A percentile compares a stretch with the other conserved stretches of the same genome.
Evolutionary conservation across 2,888 invertebrate genomes (phyloP).

Genomic region (Matsumyia berberina): DNA sequence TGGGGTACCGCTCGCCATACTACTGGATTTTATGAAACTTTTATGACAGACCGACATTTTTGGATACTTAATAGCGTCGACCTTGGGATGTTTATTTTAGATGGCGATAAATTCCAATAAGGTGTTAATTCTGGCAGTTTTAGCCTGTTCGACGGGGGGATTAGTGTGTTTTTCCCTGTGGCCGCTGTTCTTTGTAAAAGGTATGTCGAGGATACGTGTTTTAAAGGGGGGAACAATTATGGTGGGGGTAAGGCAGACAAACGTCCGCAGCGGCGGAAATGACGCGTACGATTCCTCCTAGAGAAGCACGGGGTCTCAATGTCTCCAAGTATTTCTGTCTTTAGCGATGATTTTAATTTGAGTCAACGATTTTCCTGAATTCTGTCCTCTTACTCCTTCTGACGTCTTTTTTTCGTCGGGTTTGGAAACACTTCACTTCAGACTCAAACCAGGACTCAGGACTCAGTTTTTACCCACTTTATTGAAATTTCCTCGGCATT

Average conservation of each 20-base stretch:
- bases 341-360: too few species aligned
- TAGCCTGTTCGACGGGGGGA: slow-evolving; percentile 52
- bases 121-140: slow-evolving; percentile 72
- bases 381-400: too few species aligned
- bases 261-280: slow-evolving; percentile 4
- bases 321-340: too few species aligned
- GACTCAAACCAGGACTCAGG: too few species aligned
- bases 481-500: too few species aligned
- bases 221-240: background rate
- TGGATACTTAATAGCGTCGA: slow-evolving; percentile 70
- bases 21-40: slow-evolving; percentile 69
- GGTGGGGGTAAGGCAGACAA: background rate
- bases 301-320: too few species aligned
- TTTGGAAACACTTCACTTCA: too few species aligned
- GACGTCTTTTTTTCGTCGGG: too few species aligned
- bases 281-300: background rate
- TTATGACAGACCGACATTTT: slow-evolving; percentile 74
- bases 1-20: slow-evolving; percentile 25
- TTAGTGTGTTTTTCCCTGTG: slow-evolving; percentile 25
- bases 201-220: background rate
- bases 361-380: too few species aligned
- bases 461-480: too few species aligned
- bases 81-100: slow-evolving; percentile 63
- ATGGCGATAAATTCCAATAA: slow-evolving; percentile 65
- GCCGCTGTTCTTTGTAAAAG: background rate